Evolutionary conservation across 2,797 vertebrate species (phyloP), one percentile per base, ranked within the genome.

Genomic region (Lacerta viridis): DNA sequence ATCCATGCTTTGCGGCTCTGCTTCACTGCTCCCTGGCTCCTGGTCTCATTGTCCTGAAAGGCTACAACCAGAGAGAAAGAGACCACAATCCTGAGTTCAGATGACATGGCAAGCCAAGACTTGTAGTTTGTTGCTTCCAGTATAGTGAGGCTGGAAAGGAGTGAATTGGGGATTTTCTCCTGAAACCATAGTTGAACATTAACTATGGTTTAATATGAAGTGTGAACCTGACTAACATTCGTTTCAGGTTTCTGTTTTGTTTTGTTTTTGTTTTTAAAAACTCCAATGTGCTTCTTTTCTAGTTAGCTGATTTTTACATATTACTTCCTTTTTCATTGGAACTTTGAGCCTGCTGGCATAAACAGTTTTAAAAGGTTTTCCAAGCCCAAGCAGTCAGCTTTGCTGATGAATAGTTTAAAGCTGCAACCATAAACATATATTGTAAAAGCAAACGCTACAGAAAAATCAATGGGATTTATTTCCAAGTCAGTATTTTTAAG

Each of bases 401-500:
- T 68, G 5, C 33, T 66, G 41, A 83, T 69, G 39, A 46, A 46
- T 20, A 69, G 23, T 46, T 2, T 39, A 64, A 25, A 80, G n/a
- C 59, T 23, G 18, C 18, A 13, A 23, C 33, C 59, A 36, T 64
- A 81, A 64, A 39, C 33, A 61, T 11, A 64, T 64, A 36, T 39
- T 39, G 18, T 10, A 23, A n/a, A 69, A 71, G 5, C 20, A 71
- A 23, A 7, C 17, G 13, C 2, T 83, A 17, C 8, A 7, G 6
- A 59, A 71, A 50, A 46, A 71, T 83, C 27, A 83, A 25, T 71
- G 27, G 29, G n/a, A 68, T 46, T 15, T 27, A 55, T 55, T 72
- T 74, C 33, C 33, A 74, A 74, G 46, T 15, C 18, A n/a, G 20
- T 84, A 59, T 84, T 74, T 84, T 84, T 74, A 84, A 46, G 50